Percentiles rank a stretch among this genome's conserved stretches.
Conservation (phyloP, 2,888 invertebrate genomes). For the Corbicula japonica region DNA sequence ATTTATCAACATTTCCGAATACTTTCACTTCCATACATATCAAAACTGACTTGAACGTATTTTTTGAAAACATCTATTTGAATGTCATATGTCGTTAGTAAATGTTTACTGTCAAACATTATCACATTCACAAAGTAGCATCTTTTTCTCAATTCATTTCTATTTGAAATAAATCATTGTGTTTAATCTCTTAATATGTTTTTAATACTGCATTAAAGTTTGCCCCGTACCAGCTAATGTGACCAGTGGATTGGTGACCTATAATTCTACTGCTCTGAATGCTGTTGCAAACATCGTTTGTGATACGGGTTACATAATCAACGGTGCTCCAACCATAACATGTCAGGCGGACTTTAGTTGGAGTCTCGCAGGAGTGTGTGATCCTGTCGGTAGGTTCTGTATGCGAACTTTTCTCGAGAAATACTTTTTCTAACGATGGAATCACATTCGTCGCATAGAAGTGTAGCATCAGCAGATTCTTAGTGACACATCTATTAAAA, state of each 20-base stretch:
- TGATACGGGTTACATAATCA: conserved; percentile 6
- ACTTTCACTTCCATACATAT: no score
- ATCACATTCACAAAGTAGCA: no score
- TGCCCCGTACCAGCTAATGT: conserved; percentile 16
- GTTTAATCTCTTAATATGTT: not conserved
- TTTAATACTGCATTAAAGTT: not conserved
- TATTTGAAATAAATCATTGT: not conserved
- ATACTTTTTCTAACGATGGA: no score
- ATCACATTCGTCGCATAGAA: no score
- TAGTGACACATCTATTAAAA: no score
- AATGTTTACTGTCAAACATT: no score
- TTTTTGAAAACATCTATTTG: no score
- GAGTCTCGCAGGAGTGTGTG: conserved; percentile 14
- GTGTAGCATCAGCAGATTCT: conserved; percentile 1
- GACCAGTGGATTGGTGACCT: conserved; percentile 1
- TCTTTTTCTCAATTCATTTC: no score
- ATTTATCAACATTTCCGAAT: no score
- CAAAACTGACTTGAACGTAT: no score
- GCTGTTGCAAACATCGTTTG: conserved; percentile 14
- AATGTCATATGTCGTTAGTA: no score
- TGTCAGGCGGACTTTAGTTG: conserved; percentile 15
- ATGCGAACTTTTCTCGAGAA: not conserved
- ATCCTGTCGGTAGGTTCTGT: conserved; percentile 6
- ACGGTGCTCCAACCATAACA: conserved; percentile 9
- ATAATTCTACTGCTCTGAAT: not conserved